These are phyloP conservation scores for Neoitamus cyanurus DNA, from an alignment of 2,888 invertebrate genomes.

Conservation along the genomic window DNA sequence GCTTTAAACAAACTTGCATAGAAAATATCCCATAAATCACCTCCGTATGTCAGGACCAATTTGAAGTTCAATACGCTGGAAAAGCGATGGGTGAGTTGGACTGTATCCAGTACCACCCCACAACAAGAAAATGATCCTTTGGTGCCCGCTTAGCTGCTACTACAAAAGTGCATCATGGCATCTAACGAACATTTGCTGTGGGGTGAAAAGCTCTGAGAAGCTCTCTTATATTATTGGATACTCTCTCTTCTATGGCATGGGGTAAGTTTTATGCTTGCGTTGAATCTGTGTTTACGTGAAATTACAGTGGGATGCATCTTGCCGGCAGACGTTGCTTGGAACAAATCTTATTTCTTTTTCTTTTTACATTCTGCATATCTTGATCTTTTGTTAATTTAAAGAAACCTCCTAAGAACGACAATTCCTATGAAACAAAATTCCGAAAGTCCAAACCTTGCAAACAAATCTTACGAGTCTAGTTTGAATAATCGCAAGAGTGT, in stretches of 20 bases:
- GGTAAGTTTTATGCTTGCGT: not conserved
- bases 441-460: too few species aligned
- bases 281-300: not conserved
- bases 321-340: too few species aligned
- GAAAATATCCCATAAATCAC: slow-evolving; percentile 34
- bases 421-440: too few species aligned
- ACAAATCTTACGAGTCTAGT: too few species aligned
- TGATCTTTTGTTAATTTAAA: too few species aligned
- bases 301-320: not conserved
- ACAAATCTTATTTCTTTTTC: too few species aligned
- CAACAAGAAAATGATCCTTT: slow-evolving; percentile 27
- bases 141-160: not conserved
- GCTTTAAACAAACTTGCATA: slow-evolving; percentile 29
- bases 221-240: not conserved
- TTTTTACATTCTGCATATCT: too few species aligned
- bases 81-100: slow-evolving; percentile 34
- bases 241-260: not conserved
- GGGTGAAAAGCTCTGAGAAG: not conserved
- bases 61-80: slow-evolving; percentile 41
- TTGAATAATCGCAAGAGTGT: too few species aligned
- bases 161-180: not conserved
- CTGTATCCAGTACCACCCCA: not conserved
- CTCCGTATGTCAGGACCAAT: slow-evolving; percentile 25
- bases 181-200: not conserved
- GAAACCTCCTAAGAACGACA: too few species aligned